phyloP scores from a whole-genome alignment of 2,113 vertebrate species.

The Datnioides undecimradiatus region DNA sequence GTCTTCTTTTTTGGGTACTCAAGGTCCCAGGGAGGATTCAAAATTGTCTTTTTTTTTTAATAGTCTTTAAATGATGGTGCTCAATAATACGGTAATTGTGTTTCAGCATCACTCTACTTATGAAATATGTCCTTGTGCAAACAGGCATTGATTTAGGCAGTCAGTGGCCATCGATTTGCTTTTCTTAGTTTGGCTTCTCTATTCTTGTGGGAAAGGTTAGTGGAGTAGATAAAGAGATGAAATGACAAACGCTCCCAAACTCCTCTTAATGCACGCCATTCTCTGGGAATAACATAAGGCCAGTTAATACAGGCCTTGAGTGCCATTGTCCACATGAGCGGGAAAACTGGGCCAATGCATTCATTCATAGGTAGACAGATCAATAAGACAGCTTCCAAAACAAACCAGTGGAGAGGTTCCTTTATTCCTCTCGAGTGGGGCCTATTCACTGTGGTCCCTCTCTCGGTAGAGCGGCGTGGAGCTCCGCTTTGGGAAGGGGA shows the following conservation, averaged over 20 bases:
- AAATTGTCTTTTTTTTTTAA: conserved; percentile 5
- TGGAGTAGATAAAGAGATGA: conserved; percentile 42
- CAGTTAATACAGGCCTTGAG: conserved; percentile 75
- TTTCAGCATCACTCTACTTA: conserved; percentile 6
- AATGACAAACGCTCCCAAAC: conserved; percentile 58
- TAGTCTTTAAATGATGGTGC: not conserved
- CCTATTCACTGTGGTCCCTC: conserved; percentile 73
- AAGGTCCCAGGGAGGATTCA: conserved; percentile 22
- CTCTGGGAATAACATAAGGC: conserved; percentile 58
- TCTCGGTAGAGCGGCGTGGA: conserved; percentile 61
- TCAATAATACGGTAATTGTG: conserved; percentile 37
- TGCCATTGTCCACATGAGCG: conserved; percentile 76
- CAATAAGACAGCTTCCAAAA: conserved; percentile 86
- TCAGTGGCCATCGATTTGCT: conserved; percentile 57
- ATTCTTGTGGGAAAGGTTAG: conserved; percentile 58
- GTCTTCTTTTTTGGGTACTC: conserved; percentile 14
- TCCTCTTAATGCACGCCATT: conserved; percentile 56
- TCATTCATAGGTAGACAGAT: conserved; percentile 79
- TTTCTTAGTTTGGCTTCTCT: conserved; percentile 35
- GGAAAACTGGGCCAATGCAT: conserved; percentile 74
- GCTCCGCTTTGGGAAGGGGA: conserved; percentile 57
- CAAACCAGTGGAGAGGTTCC: conserved; percentile 80
- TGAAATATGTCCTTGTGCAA: conserved; percentile 45
- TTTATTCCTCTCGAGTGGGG: conserved; percentile 77
- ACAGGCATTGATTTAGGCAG: conserved; percentile 51